These are phyloP conservation scores for Endotricha flammealis DNA, from an alignment of 2,888 invertebrate genomes.

Conservation along the genomic window DNA sequence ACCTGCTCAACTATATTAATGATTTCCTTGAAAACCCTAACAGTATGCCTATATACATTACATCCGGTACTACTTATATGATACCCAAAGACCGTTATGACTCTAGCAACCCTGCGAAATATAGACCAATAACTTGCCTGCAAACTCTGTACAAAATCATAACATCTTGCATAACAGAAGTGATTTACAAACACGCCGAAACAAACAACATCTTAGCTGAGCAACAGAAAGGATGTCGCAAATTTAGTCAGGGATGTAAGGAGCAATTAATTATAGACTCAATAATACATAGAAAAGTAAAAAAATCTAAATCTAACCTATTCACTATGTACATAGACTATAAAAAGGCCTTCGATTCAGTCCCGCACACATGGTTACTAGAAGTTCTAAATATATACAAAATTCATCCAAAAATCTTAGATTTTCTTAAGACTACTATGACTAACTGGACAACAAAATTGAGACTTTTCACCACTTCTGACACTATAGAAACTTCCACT, in stretches of 20 bases:
- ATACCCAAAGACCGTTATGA: conserved; percentile 12
- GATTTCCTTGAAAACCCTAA: conserved; percentile 12
- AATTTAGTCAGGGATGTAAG: too few species aligned
- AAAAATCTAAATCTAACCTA: conserved; percentile 11
- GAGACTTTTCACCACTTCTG: too few species aligned
- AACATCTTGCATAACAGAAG: conserved; percentile 18
- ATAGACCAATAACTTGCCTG: conserved; percentile 27
- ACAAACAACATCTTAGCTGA: conserved; percentile 20
- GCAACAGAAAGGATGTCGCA: too few species aligned
- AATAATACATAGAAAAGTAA: conserved; percentile 10
- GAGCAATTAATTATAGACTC: conserved; percentile 21
- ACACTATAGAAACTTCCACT: too few species aligned
- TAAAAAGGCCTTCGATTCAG: conserved; percentile 18
- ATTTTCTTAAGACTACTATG: conserved; percentile 6
- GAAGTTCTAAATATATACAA: conserved; percentile 7
- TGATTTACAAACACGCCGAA: conserved; percentile 17
- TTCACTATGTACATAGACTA: too few species aligned
- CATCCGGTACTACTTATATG: conserved; percentile 20
- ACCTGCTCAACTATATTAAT: conserved; percentile 10
- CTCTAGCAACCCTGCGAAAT: conserved; percentile 21
- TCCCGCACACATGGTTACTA: conserved; percentile 17
- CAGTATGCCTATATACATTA: conserved; percentile 15
- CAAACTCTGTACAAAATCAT: conserved; percentile 25
- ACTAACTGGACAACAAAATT: too few species aligned
- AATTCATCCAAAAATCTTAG: conserved; percentile 9